Conservation (phyloP, 2,797 vertebrate species). For the Poecilia velifera region DNA sequence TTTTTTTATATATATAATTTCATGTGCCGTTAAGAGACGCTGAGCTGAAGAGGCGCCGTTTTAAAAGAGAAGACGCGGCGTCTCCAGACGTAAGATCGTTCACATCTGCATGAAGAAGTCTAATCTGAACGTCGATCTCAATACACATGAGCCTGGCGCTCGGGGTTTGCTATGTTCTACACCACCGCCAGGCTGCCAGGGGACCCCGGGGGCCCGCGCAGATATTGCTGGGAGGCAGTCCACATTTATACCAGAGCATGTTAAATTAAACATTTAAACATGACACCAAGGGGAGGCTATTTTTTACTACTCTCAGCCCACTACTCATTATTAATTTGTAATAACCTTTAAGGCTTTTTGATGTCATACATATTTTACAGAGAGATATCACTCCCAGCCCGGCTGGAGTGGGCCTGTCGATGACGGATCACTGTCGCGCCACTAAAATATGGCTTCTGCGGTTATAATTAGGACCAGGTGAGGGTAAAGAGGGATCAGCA, state of each 20-base stretch:
- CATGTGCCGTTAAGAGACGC: slow-evolving; percentile 45
- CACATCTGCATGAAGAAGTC: slow-evolving; percentile 55
- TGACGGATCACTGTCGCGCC: slow-evolving; percentile 75
- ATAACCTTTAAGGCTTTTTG: slow-evolving; percentile 88
- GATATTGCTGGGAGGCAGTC: slow-evolving; percentile 65
- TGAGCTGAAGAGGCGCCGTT: slow-evolving; percentile 36
- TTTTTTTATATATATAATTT: slow-evolving; percentile 43
- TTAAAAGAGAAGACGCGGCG: slow-evolving; percentile 43
- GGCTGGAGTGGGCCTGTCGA: slow-evolving; percentile 71
- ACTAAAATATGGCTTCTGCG: slow-evolving; percentile 62
- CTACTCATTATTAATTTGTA: slow-evolving; percentile 87
- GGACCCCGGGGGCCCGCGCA: slow-evolving; percentile 40
- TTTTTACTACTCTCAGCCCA: slow-evolving; percentile 81
- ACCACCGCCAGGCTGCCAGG: slow-evolving; percentile 32
- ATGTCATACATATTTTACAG: slow-evolving; percentile 87
- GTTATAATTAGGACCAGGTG: slow-evolving; percentile 82
- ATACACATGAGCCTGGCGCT: slow-evolving; percentile 50
- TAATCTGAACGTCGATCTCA: slow-evolving; percentile 68
- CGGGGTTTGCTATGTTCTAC: slow-evolving; percentile 32
- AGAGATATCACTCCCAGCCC: slow-evolving; percentile 80
- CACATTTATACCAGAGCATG: slow-evolving; percentile 72
- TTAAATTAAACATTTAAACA: slow-evolving; percentile 85
- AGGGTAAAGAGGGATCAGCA: slow-evolving; percentile 55
- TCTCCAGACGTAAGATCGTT: slow-evolving; percentile 57
- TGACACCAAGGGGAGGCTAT: slow-evolving; percentile 77